Percentiles rank a stretch among this genome's conserved stretches.
Conservation (phyloP, 2,888 invertebrate genomes). For the Linyphia triangularis region DNA sequence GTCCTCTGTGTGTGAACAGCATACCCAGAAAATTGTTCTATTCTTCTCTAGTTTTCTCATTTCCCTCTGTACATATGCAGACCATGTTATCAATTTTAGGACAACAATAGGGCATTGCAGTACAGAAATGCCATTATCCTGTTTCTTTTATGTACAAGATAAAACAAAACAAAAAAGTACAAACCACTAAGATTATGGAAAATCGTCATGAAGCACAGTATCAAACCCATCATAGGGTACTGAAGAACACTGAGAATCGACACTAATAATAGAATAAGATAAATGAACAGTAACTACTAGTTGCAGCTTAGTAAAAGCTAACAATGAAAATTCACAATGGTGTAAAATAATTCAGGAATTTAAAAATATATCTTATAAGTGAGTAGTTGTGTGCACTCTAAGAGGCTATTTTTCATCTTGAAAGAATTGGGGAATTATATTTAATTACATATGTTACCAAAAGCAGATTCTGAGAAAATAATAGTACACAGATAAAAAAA, state of each 20-base stretch:
- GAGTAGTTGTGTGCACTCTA: constrained; percentile 42
- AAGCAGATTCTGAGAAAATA: not conserved
- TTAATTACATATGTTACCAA: constrained; percentile 11
- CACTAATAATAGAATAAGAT: constrained; percentile 53
- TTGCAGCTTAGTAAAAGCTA: constrained; percentile 32
- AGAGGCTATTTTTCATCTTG: constrained; percentile 15
- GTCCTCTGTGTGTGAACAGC: constrained; percentile 71
- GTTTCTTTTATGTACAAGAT: constrained; percentile 64
- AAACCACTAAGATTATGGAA: constrained; percentile 71
- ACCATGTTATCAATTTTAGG: constrained; percentile 37
- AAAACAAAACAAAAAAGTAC: constrained; percentile 67
- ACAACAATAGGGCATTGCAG: constrained; percentile 63
- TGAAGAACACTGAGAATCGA: constrained; percentile 70
- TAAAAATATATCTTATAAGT: constrained; percentile 54
- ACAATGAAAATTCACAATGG: constrained; percentile 45
- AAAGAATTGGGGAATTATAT: constrained; percentile 37
- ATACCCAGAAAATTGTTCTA: constrained; percentile 70
- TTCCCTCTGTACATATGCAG: constrained; percentile 70
- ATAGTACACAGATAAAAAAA: too few relatives aligned
- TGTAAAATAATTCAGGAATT: constrained; percentile 42
- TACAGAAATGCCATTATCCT: constrained; percentile 62
- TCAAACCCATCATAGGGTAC: constrained; percentile 29
- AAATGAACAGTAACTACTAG: constrained; percentile 50
- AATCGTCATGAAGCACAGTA: constrained; percentile 61
- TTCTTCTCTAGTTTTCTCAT: constrained; percentile 36